Conservation (phyloP, 2,797 vertebrate species). For the Loris lydekkerianus region DNA sequence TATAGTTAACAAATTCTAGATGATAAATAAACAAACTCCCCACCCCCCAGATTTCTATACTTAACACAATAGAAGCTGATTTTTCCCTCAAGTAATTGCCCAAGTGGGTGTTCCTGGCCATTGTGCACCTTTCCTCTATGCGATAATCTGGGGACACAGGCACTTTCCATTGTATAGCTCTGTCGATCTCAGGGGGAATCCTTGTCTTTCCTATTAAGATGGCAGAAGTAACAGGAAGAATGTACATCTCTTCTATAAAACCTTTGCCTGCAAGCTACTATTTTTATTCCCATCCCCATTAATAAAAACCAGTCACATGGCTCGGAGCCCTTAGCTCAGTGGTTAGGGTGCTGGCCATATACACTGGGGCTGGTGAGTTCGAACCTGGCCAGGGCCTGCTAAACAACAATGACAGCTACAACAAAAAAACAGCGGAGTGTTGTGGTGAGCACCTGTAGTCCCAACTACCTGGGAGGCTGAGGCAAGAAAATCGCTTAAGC, state of each 20-base stretch:
- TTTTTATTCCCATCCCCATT: neutral
- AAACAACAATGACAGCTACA: no score
- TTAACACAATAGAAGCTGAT: neutral
- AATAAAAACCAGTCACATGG: neutral
- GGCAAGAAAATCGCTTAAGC: no score
- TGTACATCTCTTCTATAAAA: neutral
- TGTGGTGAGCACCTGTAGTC: no score
- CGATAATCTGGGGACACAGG: neutral
- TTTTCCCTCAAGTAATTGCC: neutral
- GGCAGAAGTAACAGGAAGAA: neutral
- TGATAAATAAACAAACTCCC: neutral
- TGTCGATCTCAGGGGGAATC: neutral
- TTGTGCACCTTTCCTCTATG: neutral
- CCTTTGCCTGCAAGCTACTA: neutral
- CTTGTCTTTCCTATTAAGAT: neutral
- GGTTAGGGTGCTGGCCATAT: no score
- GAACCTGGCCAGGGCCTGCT: no score
- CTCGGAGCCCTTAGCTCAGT: no score
- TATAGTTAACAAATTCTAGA: constrained; percentile 55
- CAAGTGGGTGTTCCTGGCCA: neutral
- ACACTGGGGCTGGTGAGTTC: no score
- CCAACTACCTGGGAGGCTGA: no score
- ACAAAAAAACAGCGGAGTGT: no score
- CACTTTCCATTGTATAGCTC: neutral
- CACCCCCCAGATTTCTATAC: neutral